Conservation (phyloP, 2,113 vertebrate species). For the chimpanzee (Pan troglodytes) region DNA sequence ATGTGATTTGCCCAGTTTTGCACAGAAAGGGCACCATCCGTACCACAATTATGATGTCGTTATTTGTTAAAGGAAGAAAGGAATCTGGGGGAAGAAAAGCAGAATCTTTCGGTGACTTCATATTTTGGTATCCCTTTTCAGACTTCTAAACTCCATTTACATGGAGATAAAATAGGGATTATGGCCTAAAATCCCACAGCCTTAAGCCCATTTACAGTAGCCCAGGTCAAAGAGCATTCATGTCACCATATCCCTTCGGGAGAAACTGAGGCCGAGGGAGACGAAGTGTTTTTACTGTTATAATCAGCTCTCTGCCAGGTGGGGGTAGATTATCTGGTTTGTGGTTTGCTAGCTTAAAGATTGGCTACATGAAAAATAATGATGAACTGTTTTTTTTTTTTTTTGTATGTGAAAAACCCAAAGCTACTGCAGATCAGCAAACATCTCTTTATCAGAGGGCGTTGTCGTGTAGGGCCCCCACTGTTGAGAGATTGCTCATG, state of each 20-base stretch:
- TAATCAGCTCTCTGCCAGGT: background rate
- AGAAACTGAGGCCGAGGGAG: background rate
- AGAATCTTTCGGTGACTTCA: background rate
- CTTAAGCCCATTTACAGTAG: background rate
- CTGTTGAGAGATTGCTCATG: background rate
- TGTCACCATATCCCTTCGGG: too few species aligned
- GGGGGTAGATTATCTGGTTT: background rate
- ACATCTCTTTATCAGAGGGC: background rate
- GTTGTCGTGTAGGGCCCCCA: rapidly evolving
- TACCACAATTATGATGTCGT: background rate
- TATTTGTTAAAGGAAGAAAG: too few species aligned
- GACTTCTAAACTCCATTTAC: background rate
- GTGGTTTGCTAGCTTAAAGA: background rate
- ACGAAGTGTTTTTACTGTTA: rapidly evolving
- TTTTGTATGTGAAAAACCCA: background rate
- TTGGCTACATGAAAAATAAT: background rate
- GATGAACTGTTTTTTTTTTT: background rate
- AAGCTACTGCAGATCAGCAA: background rate
- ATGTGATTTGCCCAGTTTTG: background rate
- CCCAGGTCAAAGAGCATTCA: background rate
- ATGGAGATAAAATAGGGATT: background rate
- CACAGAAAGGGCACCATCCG: background rate
- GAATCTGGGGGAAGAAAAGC: background rate
- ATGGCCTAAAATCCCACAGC: background rate
- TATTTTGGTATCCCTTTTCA: background rate